These are phyloP conservation scores for Rhodeus uyekii DNA, from an alignment of 2,797 vertebrate species.

Conservation along the genomic window DNA sequence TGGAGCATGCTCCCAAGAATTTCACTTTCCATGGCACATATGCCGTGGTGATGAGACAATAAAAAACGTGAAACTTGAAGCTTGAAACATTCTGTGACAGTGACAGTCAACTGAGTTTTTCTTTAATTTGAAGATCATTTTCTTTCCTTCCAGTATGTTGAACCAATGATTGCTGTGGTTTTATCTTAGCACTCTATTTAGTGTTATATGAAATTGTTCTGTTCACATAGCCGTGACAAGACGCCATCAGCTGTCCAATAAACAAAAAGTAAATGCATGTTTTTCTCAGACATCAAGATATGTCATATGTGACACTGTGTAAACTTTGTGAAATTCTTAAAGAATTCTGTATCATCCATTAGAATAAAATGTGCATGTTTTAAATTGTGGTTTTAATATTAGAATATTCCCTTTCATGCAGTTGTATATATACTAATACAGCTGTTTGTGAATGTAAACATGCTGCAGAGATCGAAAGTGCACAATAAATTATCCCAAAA, in stretches of 20 bases:
- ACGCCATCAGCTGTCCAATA: slow-evolving; percentile 38
- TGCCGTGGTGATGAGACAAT: too few species aligned
- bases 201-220: slow-evolving; percentile 46
- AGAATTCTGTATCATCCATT: too few species aligned
- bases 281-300: neutral
- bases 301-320: neutral
- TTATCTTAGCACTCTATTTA: slow-evolving; percentile 27
- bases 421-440: too few species aligned
- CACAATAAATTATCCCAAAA: too few species aligned
- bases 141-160: slow-evolving; percentile 11
- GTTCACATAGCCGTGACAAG: slow-evolving; percentile 27
- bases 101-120: slow-evolving; percentile 12
- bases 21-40: too few species aligned
- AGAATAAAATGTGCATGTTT: too few species aligned
- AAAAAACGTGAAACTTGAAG: too few species aligned
- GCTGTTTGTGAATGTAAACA: too few species aligned
- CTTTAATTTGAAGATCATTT: neutral
- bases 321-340: neutral
- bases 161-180: slow-evolving; percentile 29
- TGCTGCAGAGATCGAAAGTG: too few species aligned
- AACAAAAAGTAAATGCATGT: slow-evolving; percentile 38
- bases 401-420: too few species aligned
- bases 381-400: too few species aligned
- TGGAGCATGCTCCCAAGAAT: too few species aligned
- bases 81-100: slow-evolving; percentile 5